Evolutionary conservation across 2,888 invertebrate species (phyloP).

Genomic region (Octonoba sinensis): DNA sequence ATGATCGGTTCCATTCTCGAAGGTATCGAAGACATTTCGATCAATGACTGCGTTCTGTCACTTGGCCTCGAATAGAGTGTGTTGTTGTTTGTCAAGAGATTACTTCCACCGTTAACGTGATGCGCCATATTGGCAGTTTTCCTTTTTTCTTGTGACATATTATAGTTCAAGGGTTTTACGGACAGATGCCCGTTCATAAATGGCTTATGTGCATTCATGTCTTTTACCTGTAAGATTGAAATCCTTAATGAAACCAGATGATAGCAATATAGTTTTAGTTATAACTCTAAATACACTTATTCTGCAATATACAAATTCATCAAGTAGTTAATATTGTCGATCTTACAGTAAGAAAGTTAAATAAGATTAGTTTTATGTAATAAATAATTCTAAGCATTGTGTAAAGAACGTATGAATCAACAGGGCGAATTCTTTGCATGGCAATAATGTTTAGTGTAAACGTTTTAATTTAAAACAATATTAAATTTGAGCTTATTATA

Average conservation of each 20-base stretch:
- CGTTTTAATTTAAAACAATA: too few species aligned
- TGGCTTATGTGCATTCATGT: constrained; percentile 9
- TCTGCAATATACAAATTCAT: too few species aligned
- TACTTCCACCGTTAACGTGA: constrained; percentile 8
- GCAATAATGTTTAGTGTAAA: too few species aligned
- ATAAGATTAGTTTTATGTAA: too few species aligned
- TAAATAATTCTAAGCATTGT: too few species aligned
- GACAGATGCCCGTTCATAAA: constrained; percentile 20
- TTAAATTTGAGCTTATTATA: too few species aligned
- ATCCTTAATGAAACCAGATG: neutral
- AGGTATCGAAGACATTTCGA: constrained; percentile 21
- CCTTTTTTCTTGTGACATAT: constrained; percentile 5
- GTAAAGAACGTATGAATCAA: too few species aligned
- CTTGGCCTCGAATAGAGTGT: neutral
- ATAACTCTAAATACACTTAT: too few species aligned
- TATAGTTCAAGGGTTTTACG: neutral
- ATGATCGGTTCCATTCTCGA: constrained; percentile 33
- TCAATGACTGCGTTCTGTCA: neutral
- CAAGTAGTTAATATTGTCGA: too few species aligned
- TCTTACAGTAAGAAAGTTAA: too few species aligned
- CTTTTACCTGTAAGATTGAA: constrained; percentile 42
- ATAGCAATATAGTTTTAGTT: too few species aligned
- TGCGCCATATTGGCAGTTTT: neutral
- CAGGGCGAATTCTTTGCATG: too few species aligned
- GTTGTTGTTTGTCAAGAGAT: constrained; percentile 28